Percentiles rank a stretch among this genome's conserved stretches.
phyloP scores from a whole-genome alignment of 2,113 vertebrate species.

The Lathamus discolor region DNA sequence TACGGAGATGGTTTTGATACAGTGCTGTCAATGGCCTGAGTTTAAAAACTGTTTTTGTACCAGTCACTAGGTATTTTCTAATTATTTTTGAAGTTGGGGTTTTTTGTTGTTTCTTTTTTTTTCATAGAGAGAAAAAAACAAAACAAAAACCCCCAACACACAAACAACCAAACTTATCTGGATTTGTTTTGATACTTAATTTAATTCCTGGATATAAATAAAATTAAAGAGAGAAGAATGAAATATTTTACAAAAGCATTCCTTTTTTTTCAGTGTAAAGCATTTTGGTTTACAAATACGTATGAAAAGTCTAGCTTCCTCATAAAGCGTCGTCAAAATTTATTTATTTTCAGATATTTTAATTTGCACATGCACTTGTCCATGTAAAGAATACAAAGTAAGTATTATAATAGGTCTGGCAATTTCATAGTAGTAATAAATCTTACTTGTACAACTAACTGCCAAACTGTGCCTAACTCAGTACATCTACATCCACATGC shows the following conservation, averaged over 20 bases:
- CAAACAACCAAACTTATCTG: neutral
- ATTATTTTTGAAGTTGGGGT: neutral
- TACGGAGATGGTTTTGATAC: neutral
- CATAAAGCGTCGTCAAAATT: neutral
- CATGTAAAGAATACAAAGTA: neutral
- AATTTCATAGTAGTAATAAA: conserved; percentile 28
- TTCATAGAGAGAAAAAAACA: fast-evolving
- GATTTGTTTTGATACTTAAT: neutral
- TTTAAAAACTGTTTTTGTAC: neutral
- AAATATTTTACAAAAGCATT: neutral
- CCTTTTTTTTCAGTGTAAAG: neutral
- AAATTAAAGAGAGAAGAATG: neutral
- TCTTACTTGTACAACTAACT: neutral
- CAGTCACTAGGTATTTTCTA: neutral
- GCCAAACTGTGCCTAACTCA: conserved; percentile 6
- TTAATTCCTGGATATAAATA: neutral
- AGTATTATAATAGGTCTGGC: neutral
- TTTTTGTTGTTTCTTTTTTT: too few relatives aligned
- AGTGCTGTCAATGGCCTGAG: neutral
- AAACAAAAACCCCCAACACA: fast-evolving
- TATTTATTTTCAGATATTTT: neutral
- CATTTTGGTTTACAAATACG: neutral
- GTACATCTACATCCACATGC: neutral
- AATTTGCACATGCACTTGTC: neutral
- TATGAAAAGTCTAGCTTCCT: neutral